Evolutionary conservation across 2,888 invertebrate species (phyloP), one percentile per base, ranked within the genome.

Genomic region (Lasioglossum malachurum): DNA sequence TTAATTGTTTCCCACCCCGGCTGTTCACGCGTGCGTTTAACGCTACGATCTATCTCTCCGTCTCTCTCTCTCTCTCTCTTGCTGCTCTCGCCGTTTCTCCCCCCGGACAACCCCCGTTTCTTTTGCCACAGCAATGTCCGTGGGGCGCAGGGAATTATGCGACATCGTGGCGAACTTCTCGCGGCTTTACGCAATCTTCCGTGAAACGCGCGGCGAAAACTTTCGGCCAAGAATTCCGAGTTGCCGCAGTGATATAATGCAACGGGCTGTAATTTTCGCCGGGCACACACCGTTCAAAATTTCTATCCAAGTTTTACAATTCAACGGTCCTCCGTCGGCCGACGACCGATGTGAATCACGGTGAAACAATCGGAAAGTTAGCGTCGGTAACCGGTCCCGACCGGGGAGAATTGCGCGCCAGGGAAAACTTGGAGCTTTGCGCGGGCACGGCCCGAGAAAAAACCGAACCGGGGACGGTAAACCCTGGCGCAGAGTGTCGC

Each of bases 251-350:
- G 64, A 83, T 75, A 64, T 72, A 78, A 49, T 72, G 27, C 69
- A 64, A 69, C 73, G 41, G 75, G 57, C 80, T 84, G 88, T 82
- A 88, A 84, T 90, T 88, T 90, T 71, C 14, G 71, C 35, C 53
- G n/a, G 74, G 73, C 41, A 44, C 35, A 23, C 71, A 41, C 23
- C 71, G 76, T 46, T 87, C 83, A 75, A 80, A 83, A 86, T 82
- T 87, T 86, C 87, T 83, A 87, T 87, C 87, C 83, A 86, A 87
- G 87, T 86, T 87, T 87, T 80, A 80, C 87, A 87, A 87, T 86
- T 83, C 87, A 83, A 86, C 67, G 69, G 79, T 49, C 53, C n/a
- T n/a, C 74, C 69, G 49, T 77, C n/a, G 57, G 69, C 57, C 46
- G 69, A 79, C 60, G 74, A 76, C 86, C 78, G 76, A 86, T 80